phyloP scores from a whole-genome alignment of 2,113 vertebrate species.

The Phyllostomus hastatus region DNA sequence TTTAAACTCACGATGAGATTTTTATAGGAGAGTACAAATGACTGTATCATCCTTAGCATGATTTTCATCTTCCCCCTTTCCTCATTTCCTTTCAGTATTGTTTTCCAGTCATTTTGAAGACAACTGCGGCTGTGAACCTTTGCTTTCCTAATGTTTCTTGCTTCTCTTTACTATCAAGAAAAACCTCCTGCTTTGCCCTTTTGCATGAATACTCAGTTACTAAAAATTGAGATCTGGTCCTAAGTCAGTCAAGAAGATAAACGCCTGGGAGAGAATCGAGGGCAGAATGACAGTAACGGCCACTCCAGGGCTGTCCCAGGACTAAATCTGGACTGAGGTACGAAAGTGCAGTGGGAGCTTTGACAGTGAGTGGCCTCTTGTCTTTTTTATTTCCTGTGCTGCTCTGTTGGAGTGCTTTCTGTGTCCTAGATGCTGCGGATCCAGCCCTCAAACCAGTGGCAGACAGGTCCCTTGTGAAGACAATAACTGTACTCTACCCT shows the following conservation, averaged over 20 bases:
- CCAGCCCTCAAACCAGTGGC: neutral
- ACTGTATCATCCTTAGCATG: neutral
- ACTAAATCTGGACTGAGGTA: neutral
- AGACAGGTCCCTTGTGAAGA: neutral
- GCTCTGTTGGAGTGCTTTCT: neutral
- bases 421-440: neutral
- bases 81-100: neutral
- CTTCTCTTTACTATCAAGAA: conserved; percentile 1
- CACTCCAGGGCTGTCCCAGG: neutral
- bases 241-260: neutral
- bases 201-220: neutral
- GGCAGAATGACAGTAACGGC: neutral
- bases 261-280: neutral
- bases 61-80: neutral
- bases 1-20: neutral
- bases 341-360: neutral
- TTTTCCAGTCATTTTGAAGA: neutral
- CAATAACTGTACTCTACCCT: neutral
- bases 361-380: neutral
- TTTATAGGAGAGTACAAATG: neutral
- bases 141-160: neutral
- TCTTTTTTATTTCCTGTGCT: neutral
- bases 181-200: neutral
- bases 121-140: neutral
- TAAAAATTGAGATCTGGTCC: neutral